Base-by-base conservation (phyloP, 2,113 vertebrate species). In the Phalacrocorax pelagicus region DNA sequence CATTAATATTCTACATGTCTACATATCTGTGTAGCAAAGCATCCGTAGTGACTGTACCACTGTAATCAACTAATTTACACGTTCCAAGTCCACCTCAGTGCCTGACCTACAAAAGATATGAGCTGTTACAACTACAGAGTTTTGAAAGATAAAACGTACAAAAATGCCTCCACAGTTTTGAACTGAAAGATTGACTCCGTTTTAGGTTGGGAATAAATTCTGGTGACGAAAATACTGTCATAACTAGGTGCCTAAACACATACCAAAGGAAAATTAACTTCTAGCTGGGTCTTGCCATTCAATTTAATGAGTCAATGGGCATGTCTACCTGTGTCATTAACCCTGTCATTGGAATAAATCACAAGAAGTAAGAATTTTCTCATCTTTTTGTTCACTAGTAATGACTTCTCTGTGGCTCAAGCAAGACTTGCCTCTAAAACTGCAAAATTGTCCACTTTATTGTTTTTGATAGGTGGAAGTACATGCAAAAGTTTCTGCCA, bases 241-340 rank as follows among this genome's bases (percentile, higher is more conserved):
- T 89, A 85, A 91, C 77, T 59, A 55, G 65, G 73, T 89, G 77
- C 59, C 89, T 73, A 27, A 92, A 86, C 89, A 77, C 84, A 69
- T 69, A 73, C 61, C 81, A 57, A 84, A 91, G 81, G 75, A 95
- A 86, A 95, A 96, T 96, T 85, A 69, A 91, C 88, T 90, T 78
- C 40, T 92, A 54, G 59, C 52, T 77, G 46, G 85, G n/a, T 38
- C 93, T 89, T 78, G 78, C 83, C 8, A 1, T 89, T 89, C 90
- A 85, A 92, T 94, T 92, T 95, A 95, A 47, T 96, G 96, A 96
- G 85, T 95, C 94, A 90, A 8, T 92, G 90, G 93, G 80, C 95
- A 93, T 70, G 95, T 88, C 90, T 79, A 58, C 93, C 86, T 81
- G 74, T 97, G 90, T 79, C 82, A 49, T 87, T 94, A 96, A 78